Percentiles rank a stretch among this genome's conserved stretches.
Evolutionary conservation across 2,113 vertebrate species (phyloP).

Genomic region (Vulpes ferrilata): DNA sequence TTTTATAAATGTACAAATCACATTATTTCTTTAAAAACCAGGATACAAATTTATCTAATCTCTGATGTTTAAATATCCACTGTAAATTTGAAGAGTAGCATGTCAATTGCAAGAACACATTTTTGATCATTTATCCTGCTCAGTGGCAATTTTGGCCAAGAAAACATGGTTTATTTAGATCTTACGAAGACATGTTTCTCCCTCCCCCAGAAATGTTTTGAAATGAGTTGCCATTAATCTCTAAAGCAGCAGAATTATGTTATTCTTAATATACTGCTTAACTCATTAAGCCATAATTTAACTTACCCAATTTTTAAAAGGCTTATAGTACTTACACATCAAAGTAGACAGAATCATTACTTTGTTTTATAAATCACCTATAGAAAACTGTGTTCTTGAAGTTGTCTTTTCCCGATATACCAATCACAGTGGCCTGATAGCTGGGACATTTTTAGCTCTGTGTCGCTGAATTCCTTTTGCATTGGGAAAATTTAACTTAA

Average conservation of each 20-base stretch:
- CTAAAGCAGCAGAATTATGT: not conserved
- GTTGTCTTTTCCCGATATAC: not conserved
- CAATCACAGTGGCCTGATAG: not conserved
- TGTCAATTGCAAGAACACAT: not conserved
- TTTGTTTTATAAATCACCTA: not conserved
- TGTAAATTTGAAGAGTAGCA: not conserved
- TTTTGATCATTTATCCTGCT: not conserved
- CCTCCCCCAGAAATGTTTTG: not conserved
- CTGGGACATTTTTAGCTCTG: not conserved
- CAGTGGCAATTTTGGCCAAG: not conserved
- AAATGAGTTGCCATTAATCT: not conserved
- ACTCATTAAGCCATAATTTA: not conserved
- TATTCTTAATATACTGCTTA: not conserved
- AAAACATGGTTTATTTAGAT: slow-evolving; percentile 14
- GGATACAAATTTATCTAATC: not conserved
- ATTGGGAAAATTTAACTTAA: not conserved
- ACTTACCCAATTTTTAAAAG: not conserved
- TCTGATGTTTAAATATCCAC: not conserved
- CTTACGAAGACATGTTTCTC: not conserved
- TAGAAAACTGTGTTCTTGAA: not conserved
- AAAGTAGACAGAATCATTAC: not conserved
- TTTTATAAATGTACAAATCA: not conserved
- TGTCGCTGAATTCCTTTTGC: not conserved
- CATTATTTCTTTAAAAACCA: not conserved
- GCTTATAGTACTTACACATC: not conserved